These are phyloP conservation scores for Alfaro cultratus DNA, from an alignment of 2,797 vertebrate species.

Conservation along the genomic window DNA sequence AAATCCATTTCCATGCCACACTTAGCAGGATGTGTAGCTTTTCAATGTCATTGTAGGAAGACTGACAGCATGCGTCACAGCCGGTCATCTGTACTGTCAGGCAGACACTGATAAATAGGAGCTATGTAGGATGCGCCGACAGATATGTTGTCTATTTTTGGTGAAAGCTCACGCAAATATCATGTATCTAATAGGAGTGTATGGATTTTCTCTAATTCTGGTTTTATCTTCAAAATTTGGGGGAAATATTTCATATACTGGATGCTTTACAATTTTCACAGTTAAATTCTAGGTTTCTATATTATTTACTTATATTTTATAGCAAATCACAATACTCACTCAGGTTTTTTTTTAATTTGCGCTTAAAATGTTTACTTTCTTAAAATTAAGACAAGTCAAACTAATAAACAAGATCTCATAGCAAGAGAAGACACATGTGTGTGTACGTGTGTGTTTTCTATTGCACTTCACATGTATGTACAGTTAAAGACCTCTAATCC, in stretches of 20 bases:
- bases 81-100: not conserved
- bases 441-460: slow-evolving; percentile 5
- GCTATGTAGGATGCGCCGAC: not conserved
- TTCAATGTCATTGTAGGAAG: slow-evolving; percentile 6
- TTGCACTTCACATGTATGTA: slow-evolving; percentile 9
- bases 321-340: not conserved
- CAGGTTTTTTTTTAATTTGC: not conserved
- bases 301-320: not conserved
- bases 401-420: not conserved
- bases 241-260: not conserved
- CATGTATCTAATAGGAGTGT: not conserved
- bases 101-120: slow-evolving; percentile 8
- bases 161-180: not conserved
- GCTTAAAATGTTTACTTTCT: not conserved
- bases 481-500: slow-evolving; percentile 67
- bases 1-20: slow-evolving; percentile 35
- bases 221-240: not conserved
- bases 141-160: not conserved
- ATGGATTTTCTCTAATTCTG: not conserved
- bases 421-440: not conserved
- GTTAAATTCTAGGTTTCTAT: not conserved
- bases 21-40: slow-evolving; percentile 10
- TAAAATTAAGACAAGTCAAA: not conserved
- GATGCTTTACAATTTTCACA: not conserved
- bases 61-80: not conserved